Percentiles rank a stretch among this genome's conserved stretches.
Evolutionary conservation across 1,140 invertebrate genomes (phyloP).

Genomic region (Pollicipes pollicipes): DNA sequence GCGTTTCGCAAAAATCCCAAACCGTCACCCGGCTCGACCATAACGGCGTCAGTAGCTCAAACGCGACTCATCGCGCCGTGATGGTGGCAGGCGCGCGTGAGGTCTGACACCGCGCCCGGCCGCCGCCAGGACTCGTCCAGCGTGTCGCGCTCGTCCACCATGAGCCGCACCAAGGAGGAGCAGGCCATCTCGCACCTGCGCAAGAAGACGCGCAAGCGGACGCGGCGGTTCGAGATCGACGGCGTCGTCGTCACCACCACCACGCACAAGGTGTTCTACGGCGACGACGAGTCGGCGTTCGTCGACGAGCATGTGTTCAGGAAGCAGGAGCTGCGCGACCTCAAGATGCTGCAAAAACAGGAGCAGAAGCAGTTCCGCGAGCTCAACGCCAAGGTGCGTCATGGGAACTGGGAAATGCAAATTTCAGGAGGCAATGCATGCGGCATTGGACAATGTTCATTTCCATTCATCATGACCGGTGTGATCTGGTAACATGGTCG

Average conservation of each 20-base stretch:
- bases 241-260: slow-evolving; percentile 86
- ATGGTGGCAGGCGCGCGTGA: too few species aligned
- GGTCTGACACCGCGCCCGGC: too few species aligned
- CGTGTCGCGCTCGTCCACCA: neutral
- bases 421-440: too few species aligned
- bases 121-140: neutral
- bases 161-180: slow-evolving; percentile 45
- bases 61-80: too few species aligned
- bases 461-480: too few species aligned
- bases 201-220: slow-evolving; percentile 84
- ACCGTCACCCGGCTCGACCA: too few species aligned
- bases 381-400: slow-evolving; percentile 51
- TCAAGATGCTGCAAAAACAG: slow-evolving; percentile 91
- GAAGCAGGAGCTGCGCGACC: slow-evolving; percentile 85
- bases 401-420: too few species aligned
- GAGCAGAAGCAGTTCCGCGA: slow-evolving; percentile 97
- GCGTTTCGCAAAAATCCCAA: too few species aligned
- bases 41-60: too few species aligned
- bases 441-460: too few species aligned
- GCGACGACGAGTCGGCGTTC: slow-evolving; percentile 19
- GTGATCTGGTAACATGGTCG: too few species aligned
- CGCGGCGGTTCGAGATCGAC: slow-evolving; percentile 92
- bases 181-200: slow-evolving; percentile 59
- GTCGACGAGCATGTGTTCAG: slow-evolving; percentile 25
- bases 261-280: slow-evolving; percentile 52